Percentiles rank a stretch among this genome's conserved stretches.
phyloP scores from a whole-genome alignment of 2,888 invertebrate genomes.

The Caenorhabditis doughertyi region DNA sequence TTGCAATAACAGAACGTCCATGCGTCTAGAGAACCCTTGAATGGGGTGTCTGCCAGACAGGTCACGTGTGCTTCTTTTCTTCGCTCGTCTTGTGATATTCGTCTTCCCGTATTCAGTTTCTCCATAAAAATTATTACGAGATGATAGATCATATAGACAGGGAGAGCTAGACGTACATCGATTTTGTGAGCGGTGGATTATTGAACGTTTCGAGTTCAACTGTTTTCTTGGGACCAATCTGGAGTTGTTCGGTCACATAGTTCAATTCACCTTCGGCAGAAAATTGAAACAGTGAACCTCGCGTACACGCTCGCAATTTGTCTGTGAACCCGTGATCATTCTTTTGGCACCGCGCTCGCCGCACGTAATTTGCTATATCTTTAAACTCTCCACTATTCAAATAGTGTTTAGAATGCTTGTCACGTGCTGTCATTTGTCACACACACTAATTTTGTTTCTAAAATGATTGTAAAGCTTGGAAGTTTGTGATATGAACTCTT shows the following conservation, averaged over 20 bases:
- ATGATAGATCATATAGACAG: too few relatives aligned
- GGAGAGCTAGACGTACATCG: too few relatives aligned
- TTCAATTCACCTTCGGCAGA: constrained; percentile 14
- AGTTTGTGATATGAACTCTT: constrained; percentile 25
- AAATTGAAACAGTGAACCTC: constrained; percentile 21
- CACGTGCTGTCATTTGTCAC: constrained; percentile 23
- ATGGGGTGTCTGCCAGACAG: constrained; percentile 16
- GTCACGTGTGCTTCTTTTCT: constrained; percentile 3
- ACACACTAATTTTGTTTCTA: not conserved
- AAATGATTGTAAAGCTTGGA: not conserved
- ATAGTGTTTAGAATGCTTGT: not conserved
- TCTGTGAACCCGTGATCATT: constrained; percentile 46
- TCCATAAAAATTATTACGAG: not conserved
- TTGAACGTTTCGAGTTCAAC: too few relatives aligned
- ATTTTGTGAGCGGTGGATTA: too few relatives aligned
- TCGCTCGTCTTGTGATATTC: constrained; percentile 7
- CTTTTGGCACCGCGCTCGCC: constrained; percentile 48
- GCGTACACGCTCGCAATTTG: constrained; percentile 28
- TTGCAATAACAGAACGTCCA: constrained; percentile 2
- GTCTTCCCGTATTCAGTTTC: not conserved
- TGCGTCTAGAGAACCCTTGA: not conserved
- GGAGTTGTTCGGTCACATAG: constrained; percentile 19
- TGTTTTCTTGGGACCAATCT: too few relatives aligned
- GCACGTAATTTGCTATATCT: constrained; percentile 33
- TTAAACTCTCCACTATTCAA: constrained; percentile 17